Evolutionary conservation across 2,113 vertebrate genomes (phyloP).

Genomic region (Ivindomyrus marchei): DNA sequence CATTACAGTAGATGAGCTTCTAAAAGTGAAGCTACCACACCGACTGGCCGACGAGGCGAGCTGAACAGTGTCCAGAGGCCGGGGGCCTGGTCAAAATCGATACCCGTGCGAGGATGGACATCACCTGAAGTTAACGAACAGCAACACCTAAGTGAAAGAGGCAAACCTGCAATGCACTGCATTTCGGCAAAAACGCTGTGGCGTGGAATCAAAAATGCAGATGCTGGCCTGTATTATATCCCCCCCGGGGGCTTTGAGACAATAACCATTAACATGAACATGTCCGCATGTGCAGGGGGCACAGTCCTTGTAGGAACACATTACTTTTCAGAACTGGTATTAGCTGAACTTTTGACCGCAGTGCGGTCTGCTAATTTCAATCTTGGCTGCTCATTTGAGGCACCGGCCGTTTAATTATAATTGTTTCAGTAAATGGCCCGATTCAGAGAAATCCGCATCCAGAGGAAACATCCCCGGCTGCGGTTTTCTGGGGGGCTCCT

Average conservation of each 20-base stretch:
- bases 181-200: background rate
- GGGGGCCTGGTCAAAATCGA: slow-evolving; percentile 28
- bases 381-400: slow-evolving; percentile 19
- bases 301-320: slow-evolving; percentile 43
- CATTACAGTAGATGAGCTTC: background rate
- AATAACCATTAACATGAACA: slow-evolving; percentile 21
- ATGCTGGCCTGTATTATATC: background rate
- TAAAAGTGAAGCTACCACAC: slow-evolving; percentile 18
- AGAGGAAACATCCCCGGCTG: background rate
- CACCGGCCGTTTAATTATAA: slow-evolving; percentile 22
- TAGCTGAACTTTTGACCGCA: slow-evolving; percentile 58
- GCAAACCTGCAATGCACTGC: background rate
- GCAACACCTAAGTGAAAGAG: slow-evolving; percentile 9
- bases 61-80: slow-evolving; percentile 2
- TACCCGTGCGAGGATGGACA: slow-evolving; percentile 29
- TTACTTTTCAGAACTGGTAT: slow-evolving; percentile 40
- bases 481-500: background rate
- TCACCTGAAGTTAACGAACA: slow-evolving; percentile 26
- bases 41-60: background rate
- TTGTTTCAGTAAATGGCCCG: slow-evolving; percentile 1
- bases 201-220: background rate
- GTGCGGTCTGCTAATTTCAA: slow-evolving; percentile 8
- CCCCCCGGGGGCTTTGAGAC: background rate
- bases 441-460: slow-evolving; percentile 4
- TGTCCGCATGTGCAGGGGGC: background rate